Percentiles rank a stretch among this genome's conserved stretches.
phyloP scores from a whole-genome alignment of 2,113 vertebrate species.

The Patagioenas fasciata region DNA sequence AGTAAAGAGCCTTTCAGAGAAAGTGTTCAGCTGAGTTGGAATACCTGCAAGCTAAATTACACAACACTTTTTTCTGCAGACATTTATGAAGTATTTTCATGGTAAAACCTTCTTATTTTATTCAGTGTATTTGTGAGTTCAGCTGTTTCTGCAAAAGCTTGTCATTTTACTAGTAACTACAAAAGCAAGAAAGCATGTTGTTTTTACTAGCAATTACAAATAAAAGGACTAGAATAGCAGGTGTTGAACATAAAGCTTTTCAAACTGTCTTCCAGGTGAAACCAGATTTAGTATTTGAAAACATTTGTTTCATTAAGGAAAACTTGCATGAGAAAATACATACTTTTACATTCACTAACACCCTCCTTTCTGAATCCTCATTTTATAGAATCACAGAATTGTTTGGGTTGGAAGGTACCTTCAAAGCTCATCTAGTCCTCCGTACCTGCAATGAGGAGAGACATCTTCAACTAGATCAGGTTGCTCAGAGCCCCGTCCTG shows the following conservation, averaged over 20 bases:
- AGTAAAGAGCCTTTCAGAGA: background rate
- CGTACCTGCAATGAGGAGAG: too few relatives aligned
- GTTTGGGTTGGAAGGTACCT: too few relatives aligned
- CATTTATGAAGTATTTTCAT: accelerated
- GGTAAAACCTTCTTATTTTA: background rate
- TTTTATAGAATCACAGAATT: background rate
- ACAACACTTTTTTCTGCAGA: accelerated
- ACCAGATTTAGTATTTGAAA: background rate
- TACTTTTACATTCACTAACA: background rate
- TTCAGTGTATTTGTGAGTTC: background rate
- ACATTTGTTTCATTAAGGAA: background rate
- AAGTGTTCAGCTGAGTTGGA: background rate
- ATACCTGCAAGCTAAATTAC: background rate
- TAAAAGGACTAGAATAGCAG: accelerated
- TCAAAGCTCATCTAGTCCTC: too few relatives aligned
- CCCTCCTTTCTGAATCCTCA: accelerated
- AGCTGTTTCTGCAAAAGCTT: background rate
- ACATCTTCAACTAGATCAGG: too few relatives aligned
- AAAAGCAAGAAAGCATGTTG: background rate
- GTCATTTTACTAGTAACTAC: too few relatives aligned
- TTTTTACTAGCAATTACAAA: background rate
- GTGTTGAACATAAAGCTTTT: background rate
- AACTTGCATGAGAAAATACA: background rate
- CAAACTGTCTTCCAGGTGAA: background rate
- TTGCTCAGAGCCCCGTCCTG: too few relatives aligned